phyloP scores from a whole-genome alignment of 2,113 vertebrate genomes.

The Ailuropoda melanoleuca region DNA sequence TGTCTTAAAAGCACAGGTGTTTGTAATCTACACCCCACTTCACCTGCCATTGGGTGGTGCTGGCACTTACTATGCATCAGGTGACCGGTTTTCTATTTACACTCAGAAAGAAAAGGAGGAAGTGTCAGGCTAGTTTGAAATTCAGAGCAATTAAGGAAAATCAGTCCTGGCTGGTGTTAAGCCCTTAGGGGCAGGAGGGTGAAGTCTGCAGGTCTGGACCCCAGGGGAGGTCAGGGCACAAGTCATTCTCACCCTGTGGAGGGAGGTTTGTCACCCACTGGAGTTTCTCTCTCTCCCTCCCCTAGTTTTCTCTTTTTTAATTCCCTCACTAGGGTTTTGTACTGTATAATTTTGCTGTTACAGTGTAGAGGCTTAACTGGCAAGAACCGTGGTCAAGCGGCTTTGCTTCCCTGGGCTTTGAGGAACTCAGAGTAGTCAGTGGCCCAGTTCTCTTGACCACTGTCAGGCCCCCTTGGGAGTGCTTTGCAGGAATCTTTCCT shows the following conservation, averaged over 20 bases:
- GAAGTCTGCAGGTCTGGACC: not conserved
- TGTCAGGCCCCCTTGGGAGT: not conserved
- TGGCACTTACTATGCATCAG: conserved; percentile 33
- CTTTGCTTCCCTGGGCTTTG: not conserved
- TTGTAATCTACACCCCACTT: conserved; percentile 47
- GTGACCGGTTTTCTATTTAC: conserved; percentile 61
- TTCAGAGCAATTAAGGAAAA: conserved; percentile 73
- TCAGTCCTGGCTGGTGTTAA: conserved; percentile 35
- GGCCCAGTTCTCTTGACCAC: not conserved
- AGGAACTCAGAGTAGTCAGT: too few species aligned
- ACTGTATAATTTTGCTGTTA: fast-evolving
- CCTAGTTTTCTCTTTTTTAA: not conserved
- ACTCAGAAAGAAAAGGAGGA: conserved; percentile 52
- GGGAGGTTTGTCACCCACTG: not conserved
- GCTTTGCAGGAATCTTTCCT: not conserved
- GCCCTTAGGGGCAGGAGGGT: not conserved
- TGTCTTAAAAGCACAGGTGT: conserved; percentile 31
- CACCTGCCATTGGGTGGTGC: conserved; percentile 53
- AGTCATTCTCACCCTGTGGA: not conserved
- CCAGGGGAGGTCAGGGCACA: conserved; percentile 56
- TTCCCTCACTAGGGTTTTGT: not conserved
- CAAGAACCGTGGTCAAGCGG: not conserved
- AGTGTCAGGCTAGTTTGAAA: conserved; percentile 77
- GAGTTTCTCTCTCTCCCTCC: not conserved
- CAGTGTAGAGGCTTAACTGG: not conserved